Conservation (phyloP, 2,797 vertebrate species). For the Geotrypetes seraphini region DNA sequence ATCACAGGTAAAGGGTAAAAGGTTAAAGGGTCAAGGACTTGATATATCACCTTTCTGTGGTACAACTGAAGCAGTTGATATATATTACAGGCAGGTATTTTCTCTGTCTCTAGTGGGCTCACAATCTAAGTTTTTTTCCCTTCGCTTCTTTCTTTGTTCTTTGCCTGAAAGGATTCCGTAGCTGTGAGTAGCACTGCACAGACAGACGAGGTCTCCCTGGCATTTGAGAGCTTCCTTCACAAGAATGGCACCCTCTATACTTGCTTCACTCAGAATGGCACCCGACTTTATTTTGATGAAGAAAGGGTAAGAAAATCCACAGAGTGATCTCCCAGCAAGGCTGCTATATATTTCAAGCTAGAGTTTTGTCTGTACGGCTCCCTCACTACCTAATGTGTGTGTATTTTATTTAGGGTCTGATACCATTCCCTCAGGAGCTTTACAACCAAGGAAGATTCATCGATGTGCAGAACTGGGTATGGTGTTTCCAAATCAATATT, state of each 20-base stretch:
- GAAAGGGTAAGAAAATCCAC: slow-evolving; percentile 22
- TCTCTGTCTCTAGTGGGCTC: too few species aligned
- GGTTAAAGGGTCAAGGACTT: too few species aligned
- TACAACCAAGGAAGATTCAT: slow-evolving; percentile 42
- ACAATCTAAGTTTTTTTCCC: too few species aligned
- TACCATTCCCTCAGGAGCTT: slow-evolving; percentile 43
- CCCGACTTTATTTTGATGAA: slow-evolving; percentile 43
- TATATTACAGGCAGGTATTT: too few species aligned
- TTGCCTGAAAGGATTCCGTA: too few species aligned
- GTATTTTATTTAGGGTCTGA: slow-evolving; percentile 29
- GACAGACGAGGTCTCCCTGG: slow-evolving; percentile 35
- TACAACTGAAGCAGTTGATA: too few species aligned
- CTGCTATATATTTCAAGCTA: too few species aligned
- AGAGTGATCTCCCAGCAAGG: too few species aligned
- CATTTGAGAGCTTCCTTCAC: slow-evolving; percentile 48
- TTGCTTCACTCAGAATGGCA: slow-evolving; percentile 43
- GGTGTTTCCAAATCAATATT: background rate
- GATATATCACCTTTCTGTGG: too few species aligned
- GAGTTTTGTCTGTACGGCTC: too few species aligned
- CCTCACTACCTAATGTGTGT: background rate
- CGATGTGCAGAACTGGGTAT: slow-evolving; percentile 21
- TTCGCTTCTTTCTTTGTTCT: too few species aligned
- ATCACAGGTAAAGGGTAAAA: too few species aligned
- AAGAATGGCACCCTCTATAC: slow-evolving; percentile 42
- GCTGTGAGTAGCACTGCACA: slow-evolving; percentile 1